Evolutionary conservation across 2,113 vertebrate genomes (phyloP).

Genomic region (Otis tarda): DNA sequence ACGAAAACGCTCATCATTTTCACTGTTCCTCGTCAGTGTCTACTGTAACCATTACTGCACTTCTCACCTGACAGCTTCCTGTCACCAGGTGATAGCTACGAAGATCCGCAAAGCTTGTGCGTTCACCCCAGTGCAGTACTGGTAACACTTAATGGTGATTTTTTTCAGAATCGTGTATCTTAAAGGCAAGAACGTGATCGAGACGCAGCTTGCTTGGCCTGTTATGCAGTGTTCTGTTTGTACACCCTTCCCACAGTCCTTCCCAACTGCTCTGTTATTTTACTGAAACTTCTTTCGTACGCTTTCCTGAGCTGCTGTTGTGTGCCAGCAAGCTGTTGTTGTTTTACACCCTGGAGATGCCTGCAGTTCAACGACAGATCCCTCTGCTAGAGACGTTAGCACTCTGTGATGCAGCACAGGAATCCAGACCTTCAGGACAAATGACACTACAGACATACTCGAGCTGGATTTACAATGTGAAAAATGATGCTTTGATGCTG

Average conservation of each 20-base stretch:
- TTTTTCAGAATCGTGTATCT: not conserved
- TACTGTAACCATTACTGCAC: not conserved
- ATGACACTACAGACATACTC: not conserved
- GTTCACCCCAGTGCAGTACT: not conserved
- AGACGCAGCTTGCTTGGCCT: not conserved
- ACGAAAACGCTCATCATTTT: not conserved
- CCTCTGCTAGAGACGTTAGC: not conserved
- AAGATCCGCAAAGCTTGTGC: not conserved
- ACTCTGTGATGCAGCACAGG: not conserved
- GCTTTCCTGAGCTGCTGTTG: not conserved
- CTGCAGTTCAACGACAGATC: not conserved
- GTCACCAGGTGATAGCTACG: not conserved
- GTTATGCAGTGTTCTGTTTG: not conserved
- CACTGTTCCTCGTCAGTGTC: not conserved
- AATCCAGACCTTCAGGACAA: not conserved
- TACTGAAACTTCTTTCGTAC: not conserved
- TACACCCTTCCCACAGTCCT: not conserved
- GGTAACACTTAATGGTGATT: not conserved
- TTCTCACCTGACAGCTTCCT: not conserved
- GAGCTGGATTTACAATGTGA: not conserved
- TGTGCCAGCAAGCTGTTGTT: not conserved
- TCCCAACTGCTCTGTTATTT: not conserved
- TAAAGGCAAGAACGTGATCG: not conserved
- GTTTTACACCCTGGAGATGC: not conserved
- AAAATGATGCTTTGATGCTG: not conserved